Evolutionary conservation across 2,113 vertebrate species (phyloP).

Genomic region (Sphaerodactylus townsendi): DNA sequence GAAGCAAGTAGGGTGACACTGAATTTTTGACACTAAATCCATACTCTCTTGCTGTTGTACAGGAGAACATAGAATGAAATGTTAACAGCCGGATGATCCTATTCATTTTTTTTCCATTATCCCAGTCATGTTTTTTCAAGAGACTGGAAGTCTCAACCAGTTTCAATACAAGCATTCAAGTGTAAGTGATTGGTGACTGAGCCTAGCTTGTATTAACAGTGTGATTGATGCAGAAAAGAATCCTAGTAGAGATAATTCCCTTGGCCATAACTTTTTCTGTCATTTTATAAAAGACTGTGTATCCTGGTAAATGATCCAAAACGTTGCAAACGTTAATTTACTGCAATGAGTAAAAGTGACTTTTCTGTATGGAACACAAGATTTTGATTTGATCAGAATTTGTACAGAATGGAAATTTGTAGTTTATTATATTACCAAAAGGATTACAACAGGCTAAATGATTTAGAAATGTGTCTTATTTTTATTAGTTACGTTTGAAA

Average conservation of each 20-base stretch:
- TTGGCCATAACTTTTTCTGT: neutral
- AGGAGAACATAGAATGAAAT: neutral
- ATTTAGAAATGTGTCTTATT: neutral
- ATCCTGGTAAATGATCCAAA: neutral
- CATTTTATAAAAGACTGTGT: neutral
- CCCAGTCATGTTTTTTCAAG: no score
- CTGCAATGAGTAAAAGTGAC: neutral
- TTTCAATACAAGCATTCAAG: neutral
- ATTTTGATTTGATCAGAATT: neutral
- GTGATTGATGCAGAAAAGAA: neutral
- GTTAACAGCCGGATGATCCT: neutral
- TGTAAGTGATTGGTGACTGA: slow-evolving; percentile 2
- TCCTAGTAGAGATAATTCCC: neutral
- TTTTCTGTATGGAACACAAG: neutral
- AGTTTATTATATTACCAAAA: neutral
- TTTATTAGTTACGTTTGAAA: neutral
- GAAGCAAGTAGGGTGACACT: neutral
- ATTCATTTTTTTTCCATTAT: neutral
- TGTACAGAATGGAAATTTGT: neutral
- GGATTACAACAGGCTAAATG: no score
- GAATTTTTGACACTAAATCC: neutral
- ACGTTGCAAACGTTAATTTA: slow-evolving; percentile 13
- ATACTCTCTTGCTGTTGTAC: neutral
- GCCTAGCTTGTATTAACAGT: neutral
- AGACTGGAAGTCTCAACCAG: no score